These are phyloP conservation scores for Mythimna albipuncta DNA, from an alignment of 2,888 invertebrate genomes.

Conservation along the genomic window DNA sequence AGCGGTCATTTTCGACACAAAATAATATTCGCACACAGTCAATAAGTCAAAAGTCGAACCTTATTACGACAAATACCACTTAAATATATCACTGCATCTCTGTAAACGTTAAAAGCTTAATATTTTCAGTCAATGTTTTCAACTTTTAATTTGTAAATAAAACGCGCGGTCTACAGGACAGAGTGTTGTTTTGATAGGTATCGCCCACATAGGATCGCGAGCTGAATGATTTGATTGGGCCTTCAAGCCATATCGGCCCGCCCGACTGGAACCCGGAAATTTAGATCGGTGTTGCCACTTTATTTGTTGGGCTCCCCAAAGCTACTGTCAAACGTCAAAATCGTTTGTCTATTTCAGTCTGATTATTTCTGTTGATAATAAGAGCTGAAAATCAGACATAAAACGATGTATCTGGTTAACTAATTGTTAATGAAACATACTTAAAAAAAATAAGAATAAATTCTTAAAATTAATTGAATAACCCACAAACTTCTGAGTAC, in stretches of 20 bases:
- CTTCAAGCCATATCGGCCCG: slow-evolving; percentile 71
- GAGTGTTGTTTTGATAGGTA: slow-evolving; percentile 77
- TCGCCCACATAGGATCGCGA: slow-evolving; percentile 79
- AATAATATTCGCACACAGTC: slow-evolving; percentile 70
- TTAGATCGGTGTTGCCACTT: slow-evolving; percentile 67
- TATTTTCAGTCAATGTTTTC: slow-evolving; percentile 76
- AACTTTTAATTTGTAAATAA: slow-evolving; percentile 74
- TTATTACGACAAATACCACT: slow-evolving; percentile 64
- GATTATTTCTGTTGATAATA: background rate
- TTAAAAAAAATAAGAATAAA: no score
- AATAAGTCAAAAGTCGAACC: slow-evolving; percentile 68
- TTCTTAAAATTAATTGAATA: background rate
- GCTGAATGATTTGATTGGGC: slow-evolving; percentile 82
- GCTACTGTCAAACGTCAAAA: slow-evolving; percentile 24
- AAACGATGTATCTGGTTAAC: background rate
- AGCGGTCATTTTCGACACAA: slow-evolving; percentile 85
- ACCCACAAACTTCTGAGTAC: no score
- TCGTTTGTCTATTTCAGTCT: background rate
- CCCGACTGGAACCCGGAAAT: slow-evolving; percentile 74
- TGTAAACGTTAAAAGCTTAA: slow-evolving; percentile 61
- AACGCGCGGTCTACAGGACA: slow-evolving; percentile 72
- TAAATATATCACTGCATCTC: slow-evolving; percentile 68
- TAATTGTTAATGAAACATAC: background rate
- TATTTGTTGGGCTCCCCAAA: slow-evolving; percentile 35
- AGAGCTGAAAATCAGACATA: background rate